Conservation (phyloP, 1,140 invertebrate species). For the honey bee (Apis mellifera) region DNA sequence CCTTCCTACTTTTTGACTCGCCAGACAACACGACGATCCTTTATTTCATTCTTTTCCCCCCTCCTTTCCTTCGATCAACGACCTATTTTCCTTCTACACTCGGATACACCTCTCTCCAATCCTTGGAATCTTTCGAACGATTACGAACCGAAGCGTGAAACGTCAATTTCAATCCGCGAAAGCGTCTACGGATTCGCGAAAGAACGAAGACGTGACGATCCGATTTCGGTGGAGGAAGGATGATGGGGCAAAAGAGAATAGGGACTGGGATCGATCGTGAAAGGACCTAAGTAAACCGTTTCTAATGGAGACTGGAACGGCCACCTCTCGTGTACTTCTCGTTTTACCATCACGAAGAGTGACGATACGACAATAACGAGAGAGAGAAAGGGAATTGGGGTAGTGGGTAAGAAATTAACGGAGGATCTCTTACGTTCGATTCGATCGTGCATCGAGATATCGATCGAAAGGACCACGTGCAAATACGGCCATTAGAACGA, state of each 20-base stretch:
- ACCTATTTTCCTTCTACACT: background rate
- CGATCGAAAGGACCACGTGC: too few species aligned
- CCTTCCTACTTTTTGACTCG: background rate
- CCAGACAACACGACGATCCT: background rate
- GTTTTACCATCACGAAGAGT: conserved; percentile 31
- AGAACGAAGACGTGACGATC: too few species aligned
- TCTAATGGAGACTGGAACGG: conserved; percentile 68
- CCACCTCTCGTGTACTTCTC: conserved; percentile 59
- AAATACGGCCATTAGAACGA: background rate
- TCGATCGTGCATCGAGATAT: too few species aligned
- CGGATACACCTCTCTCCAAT: too few species aligned
- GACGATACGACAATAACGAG: conserved; percentile 63
- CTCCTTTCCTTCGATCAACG: background rate
- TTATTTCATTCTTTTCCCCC: background rate
- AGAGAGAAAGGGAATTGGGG: conserved; percentile 51
- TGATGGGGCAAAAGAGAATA: conserved; percentile 19
- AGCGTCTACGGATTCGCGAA: too few species aligned
- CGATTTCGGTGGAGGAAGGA: background rate
- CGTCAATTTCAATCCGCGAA: too few species aligned
- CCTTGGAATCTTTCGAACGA: too few species aligned
- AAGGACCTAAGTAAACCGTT: conserved; percentile 71
- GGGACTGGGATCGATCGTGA: conserved; percentile 60
- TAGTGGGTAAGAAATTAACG: conserved; percentile 48
- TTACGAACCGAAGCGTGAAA: too few species aligned
- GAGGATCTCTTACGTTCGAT: conserved; percentile 7